Base-by-base conservation (phyloP, 2,797 vertebrate species). In the Falco berigora region DNA sequence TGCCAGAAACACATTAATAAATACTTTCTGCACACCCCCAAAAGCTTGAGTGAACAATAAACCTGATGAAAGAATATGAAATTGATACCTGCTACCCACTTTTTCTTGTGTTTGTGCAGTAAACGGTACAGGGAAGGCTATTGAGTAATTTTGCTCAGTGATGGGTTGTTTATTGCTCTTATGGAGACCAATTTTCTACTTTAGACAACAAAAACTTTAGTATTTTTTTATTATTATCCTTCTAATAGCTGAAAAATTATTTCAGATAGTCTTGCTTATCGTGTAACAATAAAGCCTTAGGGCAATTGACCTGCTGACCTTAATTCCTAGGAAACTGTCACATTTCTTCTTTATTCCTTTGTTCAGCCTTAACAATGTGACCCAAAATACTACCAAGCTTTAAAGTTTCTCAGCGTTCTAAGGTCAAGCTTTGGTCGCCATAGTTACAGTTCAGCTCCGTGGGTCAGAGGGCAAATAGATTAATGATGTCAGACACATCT, bases 261-360 rank as follows among this genome's bases (percentile, higher is more conserved):
- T 97, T 96, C 92, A 88, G 93, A 89, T 92, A 85, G 89, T 91
- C 96, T 95, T 96, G 91, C 96, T 98, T 98, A 98, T 98, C 97
- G 97, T 92, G 96, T 98, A 97, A 98, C 98, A 97, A 97, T 98
- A 96, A 97, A 96, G 88, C 96, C 98, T 97, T 95, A 96, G 97
- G 97, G 97, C 97, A 97, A 97, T 98, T 98, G 98, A 98, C 98
- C 98, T 92, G 71, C 90, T 98, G 97, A 97, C 98, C 98, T 98
- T 97, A 97, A 96, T 98, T 98, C 98, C 98, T 97, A 98, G 98
- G 98, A 98, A 98, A 98, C 97, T 98, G 98, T 98, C 98, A 98
- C 97, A 96, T 98, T 97, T 97, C 98, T 98, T 96, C 98, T 98
- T 98, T 97, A 97, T 98, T 97, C 93, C 46, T 97, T 96, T 98